Percentiles rank a stretch among this genome's conserved stretches.
Conservation (phyloP, 2,888 invertebrate genomes). For the Agelastica alni region DNA sequence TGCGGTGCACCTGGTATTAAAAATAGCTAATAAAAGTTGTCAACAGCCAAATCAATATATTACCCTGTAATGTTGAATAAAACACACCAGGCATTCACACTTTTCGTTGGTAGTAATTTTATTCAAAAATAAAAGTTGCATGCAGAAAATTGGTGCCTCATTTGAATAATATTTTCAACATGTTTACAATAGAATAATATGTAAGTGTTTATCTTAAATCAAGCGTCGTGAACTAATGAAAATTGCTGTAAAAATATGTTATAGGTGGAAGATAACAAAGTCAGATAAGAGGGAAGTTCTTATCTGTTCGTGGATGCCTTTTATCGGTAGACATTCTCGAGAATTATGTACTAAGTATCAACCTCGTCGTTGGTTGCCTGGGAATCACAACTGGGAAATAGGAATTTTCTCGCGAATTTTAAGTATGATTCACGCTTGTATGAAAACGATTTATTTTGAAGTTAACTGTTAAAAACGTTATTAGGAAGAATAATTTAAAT, state of each 20-base stretch:
- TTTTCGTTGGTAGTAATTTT: slow-evolving; percentile 15
- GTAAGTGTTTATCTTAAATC: slow-evolving; percentile 22
- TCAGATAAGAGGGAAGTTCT: slow-evolving; percentile 14
- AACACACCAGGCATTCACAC: slow-evolving; percentile 17
- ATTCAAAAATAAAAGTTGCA: slow-evolving; percentile 20
- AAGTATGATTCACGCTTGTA: neutral
- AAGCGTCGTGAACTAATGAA: slow-evolving; percentile 21
- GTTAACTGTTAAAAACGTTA: too few species aligned
- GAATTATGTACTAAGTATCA: neutral
- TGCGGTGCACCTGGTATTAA: too few species aligned
- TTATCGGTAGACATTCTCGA: slow-evolving; percentile 1
- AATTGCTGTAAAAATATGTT: slow-evolving; percentile 22
- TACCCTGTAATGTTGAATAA: too few species aligned
- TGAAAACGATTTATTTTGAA: too few species aligned
- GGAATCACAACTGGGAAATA: neutral
- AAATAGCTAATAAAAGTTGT: too few species aligned
- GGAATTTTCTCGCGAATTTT: neutral
- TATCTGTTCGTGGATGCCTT: neutral
- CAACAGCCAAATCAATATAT: too few species aligned
- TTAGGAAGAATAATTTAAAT: too few species aligned
- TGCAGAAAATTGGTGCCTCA: slow-evolving; percentile 24
- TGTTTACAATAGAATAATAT: slow-evolving; percentile 25
- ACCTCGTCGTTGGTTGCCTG: neutral
- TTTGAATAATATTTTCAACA: slow-evolving; percentile 23
- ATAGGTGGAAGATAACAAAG: slow-evolving; percentile 11